Conservation (phyloP, 2,113 vertebrate species). For the Tragelaphus imberbis region DNA sequence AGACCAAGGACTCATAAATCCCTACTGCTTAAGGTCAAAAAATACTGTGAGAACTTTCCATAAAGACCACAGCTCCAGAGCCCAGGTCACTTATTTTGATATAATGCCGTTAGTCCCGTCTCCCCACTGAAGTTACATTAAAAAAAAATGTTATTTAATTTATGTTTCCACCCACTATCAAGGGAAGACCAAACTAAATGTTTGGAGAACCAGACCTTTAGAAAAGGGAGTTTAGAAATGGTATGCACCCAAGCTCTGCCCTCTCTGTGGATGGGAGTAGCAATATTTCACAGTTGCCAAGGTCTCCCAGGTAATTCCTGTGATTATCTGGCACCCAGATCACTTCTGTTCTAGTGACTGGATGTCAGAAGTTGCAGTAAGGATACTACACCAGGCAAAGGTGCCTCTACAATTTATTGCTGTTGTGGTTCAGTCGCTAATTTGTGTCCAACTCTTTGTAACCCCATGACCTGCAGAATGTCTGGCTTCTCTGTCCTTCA, state of each 20-base stretch:
- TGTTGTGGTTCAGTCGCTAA: background rate
- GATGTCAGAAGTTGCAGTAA: background rate
- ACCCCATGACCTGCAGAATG: background rate
- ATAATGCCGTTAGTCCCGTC: background rate
- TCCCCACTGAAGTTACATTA: background rate
- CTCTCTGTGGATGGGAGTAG: fast-evolving
- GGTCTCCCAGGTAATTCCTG: background rate
- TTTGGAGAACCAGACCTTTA: background rate
- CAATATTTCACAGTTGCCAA: background rate
- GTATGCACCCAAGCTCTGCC: background rate
- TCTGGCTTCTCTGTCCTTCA: background rate
- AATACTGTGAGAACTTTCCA: background rate
- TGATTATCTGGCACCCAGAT: fast-evolving
- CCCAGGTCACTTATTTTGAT: background rate
- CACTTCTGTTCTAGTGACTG: background rate
- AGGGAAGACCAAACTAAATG: background rate
- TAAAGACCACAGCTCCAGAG: background rate
- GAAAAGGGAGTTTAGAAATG: background rate
- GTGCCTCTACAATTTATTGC: background rate
- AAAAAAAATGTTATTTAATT: background rate
- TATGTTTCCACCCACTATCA: background rate
- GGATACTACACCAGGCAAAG: background rate
- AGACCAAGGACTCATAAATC: background rate
- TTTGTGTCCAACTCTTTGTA: background rate
- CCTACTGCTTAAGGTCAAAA: background rate